Base-by-base conservation (phyloP, 2,888 invertebrate species). In the Onchidella celtica region DNA sequence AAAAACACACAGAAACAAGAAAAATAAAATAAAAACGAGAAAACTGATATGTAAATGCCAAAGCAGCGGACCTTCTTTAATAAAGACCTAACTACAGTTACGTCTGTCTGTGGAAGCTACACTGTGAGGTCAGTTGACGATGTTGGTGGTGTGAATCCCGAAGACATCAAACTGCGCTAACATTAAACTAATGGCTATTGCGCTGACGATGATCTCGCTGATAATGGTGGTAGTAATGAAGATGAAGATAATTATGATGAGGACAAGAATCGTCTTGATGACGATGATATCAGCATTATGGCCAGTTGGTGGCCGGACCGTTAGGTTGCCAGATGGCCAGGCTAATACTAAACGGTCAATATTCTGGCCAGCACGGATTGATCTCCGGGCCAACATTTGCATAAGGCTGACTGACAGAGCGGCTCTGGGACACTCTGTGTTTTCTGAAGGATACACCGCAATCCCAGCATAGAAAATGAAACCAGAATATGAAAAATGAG, bases 291-390 rank as follows among this genome's bases (percentile, higher is more conserved):
- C 78, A 47, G 36, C 55, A 66, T 68, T 77, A 61, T 55, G 77
- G 55, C 11, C 57, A 57, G 36, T 32, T 68, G 55, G 78, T 61
- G 38, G 55, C n/a, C n/a, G n/a, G 68, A 55, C 32, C 68, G 11
- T 17, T 55, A 47, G 55, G 47, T 68, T 55, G 68, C 78, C 78
- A 78, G 78, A 78, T 78, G 78, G 78, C n/a, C 78, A 38, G 24
- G 34, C 59, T 66, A 70, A 78, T 70, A 61, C 38, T 69, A 70
- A 78, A 59, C 69, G 78, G 78, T 78, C 78, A 78, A 78, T 69
- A 69, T 69, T n/a, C 78, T 57, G 78, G 78, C 24, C 69, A 57
- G 40, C 40, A 55, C 47, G 40, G 61, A 61, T 36, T 61, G 65
- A 55, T 69, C 57, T 29, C 47, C 40, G 21, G 29, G 34, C 38